Evolutionary conservation across 2,888 invertebrate species (phyloP), one percentile per base, ranked within the genome.

Genomic region (Cataglyphis albicans): DNA sequence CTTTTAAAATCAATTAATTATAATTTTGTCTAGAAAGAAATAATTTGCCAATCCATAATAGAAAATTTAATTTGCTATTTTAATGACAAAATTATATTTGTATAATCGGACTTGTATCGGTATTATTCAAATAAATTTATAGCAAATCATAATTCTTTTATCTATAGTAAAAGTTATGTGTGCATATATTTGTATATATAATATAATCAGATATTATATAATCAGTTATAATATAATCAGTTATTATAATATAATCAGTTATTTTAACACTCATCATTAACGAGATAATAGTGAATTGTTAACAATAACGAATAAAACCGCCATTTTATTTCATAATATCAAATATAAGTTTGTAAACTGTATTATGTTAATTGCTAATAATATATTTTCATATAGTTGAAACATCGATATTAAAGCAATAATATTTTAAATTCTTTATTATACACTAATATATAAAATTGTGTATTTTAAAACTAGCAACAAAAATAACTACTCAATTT

Each of bases 311-410:
- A 52, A 12, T 1, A 48, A 48, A 48, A 41, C 41, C 52, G 5
- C 18, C 18, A 48, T 48, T 52, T 52, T 55, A 9, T 55, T n/a
- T 9, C 6, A n/a, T 9, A 48, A 48, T 41, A 41, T 41, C 12
- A 12, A 41, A 35, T 35, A 35, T 35, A 63, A 12, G 5, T n/a
- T n/a, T 48, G n/a, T 1, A 21, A 64, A 64, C 1, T 21, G 3
- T 12, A 65, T 44, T 65, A 25, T 65, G 15, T 65, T 25, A 65
- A 44, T 67, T 67, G 21, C 0, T 65, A 15, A 25, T 65, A 41
- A 64, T 10, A n/a, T 21, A 57, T 12, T 12, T 57, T n/a, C 21
- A 21, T 9, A 25, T 21, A 3, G 41, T 4, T 65, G 18, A 65
- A 44, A 1, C 9, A 2, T 65, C 9, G 15, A 25, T 25, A 41